Percentiles rank a stretch among this genome's conserved stretches.
Conservation (phyloP, 2,888 invertebrate genomes). For the Acanthosepion pharaonis region DNA sequence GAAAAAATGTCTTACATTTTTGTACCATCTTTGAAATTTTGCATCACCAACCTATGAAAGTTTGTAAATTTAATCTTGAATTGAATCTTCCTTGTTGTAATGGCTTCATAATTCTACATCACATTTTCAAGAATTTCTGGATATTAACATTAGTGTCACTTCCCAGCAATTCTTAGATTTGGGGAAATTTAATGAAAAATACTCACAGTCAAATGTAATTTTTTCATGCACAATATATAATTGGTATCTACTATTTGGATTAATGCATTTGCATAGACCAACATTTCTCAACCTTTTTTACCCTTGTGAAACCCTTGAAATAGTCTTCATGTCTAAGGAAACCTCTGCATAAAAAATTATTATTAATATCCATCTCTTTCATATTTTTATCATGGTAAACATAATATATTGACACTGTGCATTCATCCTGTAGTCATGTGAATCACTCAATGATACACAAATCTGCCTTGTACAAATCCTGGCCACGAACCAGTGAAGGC, state of each 20-base stretch:
- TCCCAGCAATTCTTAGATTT: not conserved
- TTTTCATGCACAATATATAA: not conserved
- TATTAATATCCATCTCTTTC: too few species aligned
- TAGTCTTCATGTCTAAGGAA: too few species aligned
- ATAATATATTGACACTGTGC: too few species aligned
- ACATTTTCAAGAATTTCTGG: not conserved
- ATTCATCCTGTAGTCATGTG: too few species aligned
- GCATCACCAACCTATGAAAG: not conserved
- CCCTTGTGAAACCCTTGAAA: too few species aligned
- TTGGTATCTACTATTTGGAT: not conserved
- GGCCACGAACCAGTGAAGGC: too few species aligned
- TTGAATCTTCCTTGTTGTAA: not conserved
- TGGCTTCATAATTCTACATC: not conserved
- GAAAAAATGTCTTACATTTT: not conserved
- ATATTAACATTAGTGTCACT: conserved; percentile 3
- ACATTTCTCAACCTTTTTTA: too few species aligned
- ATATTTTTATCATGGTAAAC: too few species aligned
- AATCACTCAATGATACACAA: too few species aligned
- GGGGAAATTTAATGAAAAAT: not conserved
- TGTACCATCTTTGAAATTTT: conserved; percentile 33
- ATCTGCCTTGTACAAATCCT: too few species aligned
- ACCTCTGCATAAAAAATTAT: too few species aligned
- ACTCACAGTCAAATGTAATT: not conserved
- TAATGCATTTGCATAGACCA: not conserved
- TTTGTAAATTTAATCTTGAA: conserved; percentile 20